Evolutionary conservation across 2,888 invertebrate species (phyloP), one percentile per base, ranked within the genome.

Genomic region (Lasioglossum marginatum): DNA sequence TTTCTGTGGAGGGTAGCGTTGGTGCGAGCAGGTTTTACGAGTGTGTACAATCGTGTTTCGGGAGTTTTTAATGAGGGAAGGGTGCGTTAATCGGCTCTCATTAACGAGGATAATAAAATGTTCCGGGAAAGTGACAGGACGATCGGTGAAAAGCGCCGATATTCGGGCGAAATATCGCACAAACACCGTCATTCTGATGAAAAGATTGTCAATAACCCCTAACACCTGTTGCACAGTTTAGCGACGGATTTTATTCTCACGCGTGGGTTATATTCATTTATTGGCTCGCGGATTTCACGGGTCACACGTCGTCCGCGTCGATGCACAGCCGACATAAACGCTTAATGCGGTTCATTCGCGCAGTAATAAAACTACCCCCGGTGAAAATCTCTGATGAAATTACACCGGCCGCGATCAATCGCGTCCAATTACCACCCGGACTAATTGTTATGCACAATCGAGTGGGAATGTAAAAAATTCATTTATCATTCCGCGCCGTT

Each of bases 181-280:
- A 90, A 90, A 91, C 89, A 91, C 83, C 88, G 89, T 91, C 88
- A 91, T 91, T 83, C 89, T 84, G 90, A 89, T 87, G 92, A 92
- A 92, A 92, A 92, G 92, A 92, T 92, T 92, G 92, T 92, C 92
- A 92, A 92, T 91, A 92, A 89, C 83, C 81, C 87, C 87, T 83
- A 91, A 90, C 93, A 93, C 94, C 93, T 94, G 94, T 94, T 93
- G 93, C 93, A 86, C 89, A 91, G 91, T 93, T 93, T 91, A 93
- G 87, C 92, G 90, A 92, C 91, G 92, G 92, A 93, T 93, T 93
- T 93, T 93, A 93, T 93, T 91, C 92, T 86, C 89, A 87, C 90
- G 86, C 92, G 88, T 89, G 86, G 89, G 87, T 91, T 92, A 92
- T 93, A 93, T 92, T 92, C 91, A 85, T 91, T 91, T 92, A 92